Percentiles rank a stretch among this genome's conserved stretches.
These are phyloP conservation scores for Glandiceps talaboti DNA, from an alignment of 53 echinoderm and acorn worm genomes.

Conservation along the genomic window DNA sequence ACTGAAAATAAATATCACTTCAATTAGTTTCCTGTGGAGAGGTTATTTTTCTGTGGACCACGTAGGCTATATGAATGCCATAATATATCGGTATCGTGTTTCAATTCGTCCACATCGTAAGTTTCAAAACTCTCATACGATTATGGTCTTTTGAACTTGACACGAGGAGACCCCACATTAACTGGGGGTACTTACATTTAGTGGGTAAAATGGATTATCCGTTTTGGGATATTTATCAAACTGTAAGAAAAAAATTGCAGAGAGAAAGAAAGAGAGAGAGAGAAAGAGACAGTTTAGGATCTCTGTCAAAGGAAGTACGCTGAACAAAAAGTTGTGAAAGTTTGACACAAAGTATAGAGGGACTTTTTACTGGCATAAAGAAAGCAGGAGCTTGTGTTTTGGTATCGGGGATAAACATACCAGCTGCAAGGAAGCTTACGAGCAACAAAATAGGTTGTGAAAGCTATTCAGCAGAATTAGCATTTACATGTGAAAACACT, in stretches of 20 bases:
- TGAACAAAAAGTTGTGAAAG: background rate
- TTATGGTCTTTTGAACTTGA: too few species aligned
- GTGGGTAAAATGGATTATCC: constrained; percentile 4
- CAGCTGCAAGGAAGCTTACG: too few species aligned
- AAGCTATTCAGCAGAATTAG: too few species aligned
- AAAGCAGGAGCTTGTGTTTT: too few species aligned
- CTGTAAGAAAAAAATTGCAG: constrained; percentile 10
- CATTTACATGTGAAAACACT: too few species aligned
- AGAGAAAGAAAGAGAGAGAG: background rate
- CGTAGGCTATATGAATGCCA: background rate
- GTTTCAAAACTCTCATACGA: too few species aligned
- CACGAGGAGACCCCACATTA: background rate
- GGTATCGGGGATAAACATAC: too few species aligned
- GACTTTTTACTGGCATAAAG: too few species aligned
- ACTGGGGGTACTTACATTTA: constrained; percentile 9
- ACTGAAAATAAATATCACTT: background rate
- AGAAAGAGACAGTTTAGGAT: background rate
- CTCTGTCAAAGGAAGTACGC: background rate
- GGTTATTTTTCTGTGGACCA: background rate
- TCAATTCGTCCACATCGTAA: too few species aligned
- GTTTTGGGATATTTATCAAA: constrained; percentile 11
- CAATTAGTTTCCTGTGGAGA: background rate
- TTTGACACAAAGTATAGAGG: too few species aligned
- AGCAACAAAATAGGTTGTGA: too few species aligned
- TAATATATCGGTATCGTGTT: too few species aligned